These are phyloP conservation scores for Tenthredo distinguenda DNA, from an alignment of 2,888 invertebrate genomes.

Conservation along the genomic window DNA sequence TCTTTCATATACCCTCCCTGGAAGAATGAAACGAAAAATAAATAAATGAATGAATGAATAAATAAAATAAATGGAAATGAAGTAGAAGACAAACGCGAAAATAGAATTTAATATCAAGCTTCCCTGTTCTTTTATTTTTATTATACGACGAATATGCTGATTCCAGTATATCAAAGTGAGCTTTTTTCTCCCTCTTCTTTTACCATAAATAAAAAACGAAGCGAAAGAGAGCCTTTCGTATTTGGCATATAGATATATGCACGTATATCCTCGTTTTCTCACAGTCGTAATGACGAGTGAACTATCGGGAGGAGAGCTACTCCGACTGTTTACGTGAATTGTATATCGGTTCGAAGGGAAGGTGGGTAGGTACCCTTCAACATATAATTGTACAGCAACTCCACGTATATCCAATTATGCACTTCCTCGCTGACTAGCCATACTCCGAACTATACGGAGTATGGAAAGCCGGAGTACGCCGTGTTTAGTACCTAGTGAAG, in stretches of 20 bases:
- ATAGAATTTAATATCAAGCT: no score
- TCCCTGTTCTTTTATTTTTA: no score
- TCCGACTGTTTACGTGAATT: background rate
- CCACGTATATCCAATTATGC: slow-evolving; percentile 31
- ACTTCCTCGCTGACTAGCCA: slow-evolving; percentile 28
- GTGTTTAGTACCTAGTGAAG: slow-evolving; percentile 37
- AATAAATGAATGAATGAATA: background rate
- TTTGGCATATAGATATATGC: background rate
- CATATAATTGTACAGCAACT: slow-evolving; percentile 1
- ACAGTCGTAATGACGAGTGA: background rate
- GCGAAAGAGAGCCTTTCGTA: background rate
- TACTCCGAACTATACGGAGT: slow-evolving; percentile 7
- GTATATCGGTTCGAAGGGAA: background rate
- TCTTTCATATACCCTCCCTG: background rate
- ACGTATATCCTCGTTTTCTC: background rate
- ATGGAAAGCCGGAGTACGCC: no score
- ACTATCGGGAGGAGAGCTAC: background rate
- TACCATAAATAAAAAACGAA: background rate
- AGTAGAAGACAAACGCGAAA: background rate
- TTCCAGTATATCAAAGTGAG: background rate
- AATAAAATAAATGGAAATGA: background rate
- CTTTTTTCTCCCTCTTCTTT: background rate
- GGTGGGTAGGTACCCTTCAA: background rate
- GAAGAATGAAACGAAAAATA: background rate
- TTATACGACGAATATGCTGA: background rate